Evolutionary conservation across 2,888 invertebrate species (phyloP).

Genomic region (Tiliacea aurago): DNA sequence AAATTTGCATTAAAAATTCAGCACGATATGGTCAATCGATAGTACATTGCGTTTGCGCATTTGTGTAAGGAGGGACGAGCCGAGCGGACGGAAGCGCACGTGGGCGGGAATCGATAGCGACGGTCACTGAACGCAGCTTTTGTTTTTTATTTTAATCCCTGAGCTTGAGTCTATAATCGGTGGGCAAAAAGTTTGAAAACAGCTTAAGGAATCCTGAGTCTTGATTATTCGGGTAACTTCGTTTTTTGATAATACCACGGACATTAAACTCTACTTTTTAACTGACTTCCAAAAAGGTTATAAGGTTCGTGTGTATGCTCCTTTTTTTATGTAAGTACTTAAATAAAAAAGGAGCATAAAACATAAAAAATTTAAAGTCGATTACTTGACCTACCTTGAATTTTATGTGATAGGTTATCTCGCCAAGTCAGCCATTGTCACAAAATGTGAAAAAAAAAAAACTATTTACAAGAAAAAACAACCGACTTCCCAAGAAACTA

Average conservation of each 20-base stretch:
- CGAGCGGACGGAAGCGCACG: slow-evolving; percentile 74
- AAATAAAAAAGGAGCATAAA: too few species aligned
- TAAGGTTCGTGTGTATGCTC: too few species aligned
- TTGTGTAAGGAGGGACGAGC: slow-evolving; percentile 31
- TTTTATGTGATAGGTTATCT: too few species aligned
- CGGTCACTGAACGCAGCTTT: slow-evolving; percentile 77
- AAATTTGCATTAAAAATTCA: slow-evolving; percentile 1
- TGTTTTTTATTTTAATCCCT: slow-evolving; percentile 55
- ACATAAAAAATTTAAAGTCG: too few species aligned
- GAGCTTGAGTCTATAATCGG: slow-evolving; percentile 38
- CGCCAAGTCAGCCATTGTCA: too few species aligned
- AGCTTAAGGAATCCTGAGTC: neutral
- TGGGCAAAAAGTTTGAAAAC: neutral
- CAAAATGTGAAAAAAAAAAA: too few species aligned
- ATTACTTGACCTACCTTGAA: too few species aligned
- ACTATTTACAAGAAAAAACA: too few species aligned
- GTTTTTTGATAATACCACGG: neutral
- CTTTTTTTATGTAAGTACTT: too few species aligned
- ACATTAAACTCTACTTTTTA: neutral
- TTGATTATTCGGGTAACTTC: neutral
- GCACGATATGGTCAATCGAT: slow-evolving; percentile 10
- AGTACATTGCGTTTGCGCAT: slow-evolving; percentile 36
- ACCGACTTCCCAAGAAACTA: too few species aligned
- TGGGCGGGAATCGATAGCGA: slow-evolving; percentile 70
- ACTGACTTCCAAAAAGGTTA: too few species aligned